These are phyloP conservation scores for Copidosoma aretas DNA, from an alignment of 2,888 invertebrate species.

Conservation along the genomic window DNA sequence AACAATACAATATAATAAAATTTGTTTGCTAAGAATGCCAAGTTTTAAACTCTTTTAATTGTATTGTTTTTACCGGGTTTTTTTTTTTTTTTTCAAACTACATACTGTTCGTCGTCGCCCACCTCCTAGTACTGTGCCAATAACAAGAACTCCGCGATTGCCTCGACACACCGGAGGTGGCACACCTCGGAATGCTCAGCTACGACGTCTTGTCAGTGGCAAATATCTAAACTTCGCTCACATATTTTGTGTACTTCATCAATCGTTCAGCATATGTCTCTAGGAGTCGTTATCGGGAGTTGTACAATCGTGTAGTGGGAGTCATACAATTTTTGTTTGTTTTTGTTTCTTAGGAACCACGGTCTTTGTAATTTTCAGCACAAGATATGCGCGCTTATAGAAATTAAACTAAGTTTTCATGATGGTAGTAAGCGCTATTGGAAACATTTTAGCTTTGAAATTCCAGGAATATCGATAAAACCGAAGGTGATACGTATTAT, in stretches of 20 bases:
- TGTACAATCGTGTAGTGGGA: slow-evolving; percentile 27
- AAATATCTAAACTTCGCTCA: slow-evolving; percentile 50
- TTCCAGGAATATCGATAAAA: slow-evolving; percentile 16
- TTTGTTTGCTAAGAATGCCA: not conserved
- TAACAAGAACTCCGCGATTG: slow-evolving; percentile 59
- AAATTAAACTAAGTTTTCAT: slow-evolving; percentile 22
- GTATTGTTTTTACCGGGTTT: slow-evolving; percentile 33
- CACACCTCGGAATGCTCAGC: slow-evolving; percentile 57
- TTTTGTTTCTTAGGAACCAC: not conserved
- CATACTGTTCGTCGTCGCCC: slow-evolving; percentile 62
- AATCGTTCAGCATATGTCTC: slow-evolving; percentile 28
- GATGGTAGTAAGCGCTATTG: slow-evolving; percentile 5
- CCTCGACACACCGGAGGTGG: slow-evolving; percentile 58
- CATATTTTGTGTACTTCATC: slow-evolving; percentile 31
- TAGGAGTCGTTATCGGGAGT: slow-evolving; percentile 22
- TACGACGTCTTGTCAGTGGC: slow-evolving; percentile 53
- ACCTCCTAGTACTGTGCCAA: slow-evolving; percentile 58
- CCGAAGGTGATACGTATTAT: slow-evolving; percentile 54
- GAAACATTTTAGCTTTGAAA: slow-evolving; percentile 26
- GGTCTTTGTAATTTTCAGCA: slow-evolving; percentile 7
- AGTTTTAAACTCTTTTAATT: slow-evolving; percentile 11
- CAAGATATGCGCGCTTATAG: slow-evolving; percentile 13
- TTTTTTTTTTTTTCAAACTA: too few species aligned
- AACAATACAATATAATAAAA: slow-evolving; percentile 14
- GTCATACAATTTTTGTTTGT: slow-evolving; percentile 18